A percentile compares a stretch with the other conserved stretches of the same genome.
These are phyloP conservation scores for Chelonia mydas DNA, from an alignment of 2,797 vertebrate genomes.

Conservation along the genomic window DNA sequence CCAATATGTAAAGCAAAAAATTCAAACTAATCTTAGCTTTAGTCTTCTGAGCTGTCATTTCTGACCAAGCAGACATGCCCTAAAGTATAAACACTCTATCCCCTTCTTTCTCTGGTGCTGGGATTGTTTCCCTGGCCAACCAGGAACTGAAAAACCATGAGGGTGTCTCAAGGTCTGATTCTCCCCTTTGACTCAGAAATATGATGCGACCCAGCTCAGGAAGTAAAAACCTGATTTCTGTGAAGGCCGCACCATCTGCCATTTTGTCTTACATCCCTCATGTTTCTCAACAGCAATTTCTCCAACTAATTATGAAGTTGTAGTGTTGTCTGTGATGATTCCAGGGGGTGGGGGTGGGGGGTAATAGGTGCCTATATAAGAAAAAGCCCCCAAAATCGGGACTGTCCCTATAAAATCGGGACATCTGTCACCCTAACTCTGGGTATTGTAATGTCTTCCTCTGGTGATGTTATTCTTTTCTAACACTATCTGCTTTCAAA, in stretches of 20 bases:
- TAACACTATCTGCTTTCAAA: neutral
- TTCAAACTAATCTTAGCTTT: neutral
- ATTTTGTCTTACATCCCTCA: neutral
- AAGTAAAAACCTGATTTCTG: neutral
- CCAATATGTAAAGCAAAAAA: neutral
- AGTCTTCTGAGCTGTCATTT: neutral
- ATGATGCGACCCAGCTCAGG: neutral
- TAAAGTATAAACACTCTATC: neutral
- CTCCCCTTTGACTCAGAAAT: neutral
- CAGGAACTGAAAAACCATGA: fast-evolving
- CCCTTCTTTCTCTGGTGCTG: neutral
- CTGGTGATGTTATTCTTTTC: slow-evolving; percentile 6
- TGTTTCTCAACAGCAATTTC: neutral
- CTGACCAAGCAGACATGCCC: neutral
- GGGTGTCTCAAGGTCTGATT: neutral
- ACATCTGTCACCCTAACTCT: neutral
- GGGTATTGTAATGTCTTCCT: neutral
- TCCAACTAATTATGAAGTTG: slow-evolving; percentile 7
- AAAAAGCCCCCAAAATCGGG: no score
- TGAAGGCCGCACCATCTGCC: neutral
- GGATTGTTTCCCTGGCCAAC: neutral
- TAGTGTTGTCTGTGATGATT: slow-evolving; percentile 1
- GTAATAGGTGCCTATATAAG: no score
- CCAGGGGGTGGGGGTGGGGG: neutral
- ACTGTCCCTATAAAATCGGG: no score